A percentile compares a stretch with the other conserved stretches of the same genome.
Conservation (phyloP, 2,888 invertebrate genomes). For the Furcula furcula region DNA sequence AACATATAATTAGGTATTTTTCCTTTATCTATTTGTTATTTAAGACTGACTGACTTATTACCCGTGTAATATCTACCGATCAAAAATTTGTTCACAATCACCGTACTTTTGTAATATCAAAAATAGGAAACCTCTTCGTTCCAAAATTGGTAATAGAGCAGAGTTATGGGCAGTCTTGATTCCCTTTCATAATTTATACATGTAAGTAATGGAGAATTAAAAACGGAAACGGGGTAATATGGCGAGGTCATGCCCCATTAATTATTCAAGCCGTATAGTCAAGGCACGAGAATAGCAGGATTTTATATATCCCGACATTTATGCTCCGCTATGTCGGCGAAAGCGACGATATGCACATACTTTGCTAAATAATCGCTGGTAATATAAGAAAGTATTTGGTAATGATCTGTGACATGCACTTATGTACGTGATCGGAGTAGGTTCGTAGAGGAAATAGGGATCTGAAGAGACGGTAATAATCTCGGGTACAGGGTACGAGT, state of each 20-base stretch:
- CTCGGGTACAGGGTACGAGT: no score
- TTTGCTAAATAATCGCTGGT: conserved; percentile 18
- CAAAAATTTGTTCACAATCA: no score
- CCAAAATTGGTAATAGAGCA: no score
- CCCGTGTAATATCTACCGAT: no score
- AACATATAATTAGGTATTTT: no score
- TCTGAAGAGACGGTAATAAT: no score
- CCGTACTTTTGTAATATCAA: no score
- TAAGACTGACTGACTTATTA: no score
- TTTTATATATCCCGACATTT: conserved; percentile 46
- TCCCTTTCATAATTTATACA: conserved; percentile 41
- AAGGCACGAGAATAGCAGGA: conserved; percentile 43
- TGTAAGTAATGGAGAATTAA: conserved; percentile 60
- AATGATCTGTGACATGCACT: conserved; percentile 1
- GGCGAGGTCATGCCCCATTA: conserved; percentile 47
- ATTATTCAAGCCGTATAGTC: conserved; percentile 59
- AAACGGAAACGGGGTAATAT: conserved; percentile 60
- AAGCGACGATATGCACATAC: conserved; percentile 28
- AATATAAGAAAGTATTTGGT: conserved; percentile 2
- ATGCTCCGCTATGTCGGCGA: conserved; percentile 23
- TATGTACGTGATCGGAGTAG: no score
- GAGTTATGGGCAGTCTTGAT: conserved; percentile 8
- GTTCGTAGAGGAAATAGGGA: no score
- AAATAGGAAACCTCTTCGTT: no score
- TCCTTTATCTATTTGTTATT: no score